A percentile compares a stretch with the other conserved stretches of the same genome.
Evolutionary conservation across 2,797 vertebrate genomes (phyloP).

Genomic region (Scyliorhinus canicula): DNA sequence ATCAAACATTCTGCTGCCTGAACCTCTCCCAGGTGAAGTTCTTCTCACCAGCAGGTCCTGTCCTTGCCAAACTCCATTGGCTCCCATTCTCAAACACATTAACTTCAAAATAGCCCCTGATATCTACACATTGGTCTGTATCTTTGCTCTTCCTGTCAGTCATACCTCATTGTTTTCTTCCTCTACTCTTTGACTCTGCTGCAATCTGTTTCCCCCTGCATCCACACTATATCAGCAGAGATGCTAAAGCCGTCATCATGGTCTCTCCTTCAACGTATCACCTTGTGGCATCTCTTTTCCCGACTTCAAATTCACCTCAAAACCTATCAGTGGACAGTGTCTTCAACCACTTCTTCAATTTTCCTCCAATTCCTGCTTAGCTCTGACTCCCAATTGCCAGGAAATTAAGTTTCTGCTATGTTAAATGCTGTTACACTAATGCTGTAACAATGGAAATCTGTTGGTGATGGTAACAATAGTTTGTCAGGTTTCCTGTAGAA

Average conservation of each 20-base stretch:
- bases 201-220: background rate
- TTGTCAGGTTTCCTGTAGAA: background rate
- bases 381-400: background rate
- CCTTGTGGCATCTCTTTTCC: background rate
- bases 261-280: background rate
- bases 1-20: background rate
- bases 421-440: background rate
- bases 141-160: background rate
- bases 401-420: background rate
- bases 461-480: background rate
- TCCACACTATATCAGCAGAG: background rate
- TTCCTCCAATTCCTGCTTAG: background rate
- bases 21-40: background rate
- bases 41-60: background rate
- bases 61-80: background rate
- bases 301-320: background rate
- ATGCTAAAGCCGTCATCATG: background rate
- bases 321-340: background rate
- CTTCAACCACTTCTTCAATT: background rate
- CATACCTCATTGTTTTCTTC: background rate
- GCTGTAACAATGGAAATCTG: background rate
- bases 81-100: background rate
- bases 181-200: background rate
- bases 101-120: background rate
- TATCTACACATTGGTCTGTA: background rate